Conservation (phyloP, 2,797 vertebrate genomes). For the Urosaurus nigricauda region DNA sequence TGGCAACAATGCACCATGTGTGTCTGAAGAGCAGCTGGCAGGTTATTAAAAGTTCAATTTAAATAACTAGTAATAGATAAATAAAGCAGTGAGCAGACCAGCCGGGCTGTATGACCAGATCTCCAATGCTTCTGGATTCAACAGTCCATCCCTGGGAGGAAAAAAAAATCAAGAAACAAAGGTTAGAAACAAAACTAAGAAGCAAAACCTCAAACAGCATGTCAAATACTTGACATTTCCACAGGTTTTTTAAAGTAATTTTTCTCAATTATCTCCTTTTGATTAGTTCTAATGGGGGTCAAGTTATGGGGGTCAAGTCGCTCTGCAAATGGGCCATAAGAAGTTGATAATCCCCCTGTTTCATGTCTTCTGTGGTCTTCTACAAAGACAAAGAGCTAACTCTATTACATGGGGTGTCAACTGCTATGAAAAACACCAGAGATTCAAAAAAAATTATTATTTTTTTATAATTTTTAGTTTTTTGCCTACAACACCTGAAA, state of each 20-base stretch:
- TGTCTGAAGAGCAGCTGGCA: conserved; percentile 94
- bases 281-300: conserved; percentile 3
- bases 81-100: conserved; percentile 79
- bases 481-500: not conserved
- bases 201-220: conserved; percentile 51
- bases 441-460: too few relatives aligned
- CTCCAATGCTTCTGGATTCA: conserved; percentile 87
- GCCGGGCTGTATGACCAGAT: conserved; percentile 76
- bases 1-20: conserved; percentile 99
- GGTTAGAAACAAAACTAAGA: conserved; percentile 66
- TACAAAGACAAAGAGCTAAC: conserved; percentile 28
- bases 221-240: conserved; percentile 51
- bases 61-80: conserved; percentile 84
- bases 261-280: not conserved
- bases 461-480: too few relatives aligned
- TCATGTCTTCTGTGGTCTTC: not conserved
- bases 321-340: conserved; percentile 11
- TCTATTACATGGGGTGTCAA: not conserved
- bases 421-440: conserved; percentile 10
- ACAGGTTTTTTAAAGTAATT: conserved; percentile 3
- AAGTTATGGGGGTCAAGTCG: not conserved
- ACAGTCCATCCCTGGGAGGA: conserved; percentile 82
- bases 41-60: conserved; percentile 87
- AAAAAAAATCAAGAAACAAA: conserved; percentile 70
- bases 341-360: conserved; percentile 13